Base-by-base conservation (phyloP, 1,140 invertebrate species). In the Plectrocnemia conspersa region DNA sequence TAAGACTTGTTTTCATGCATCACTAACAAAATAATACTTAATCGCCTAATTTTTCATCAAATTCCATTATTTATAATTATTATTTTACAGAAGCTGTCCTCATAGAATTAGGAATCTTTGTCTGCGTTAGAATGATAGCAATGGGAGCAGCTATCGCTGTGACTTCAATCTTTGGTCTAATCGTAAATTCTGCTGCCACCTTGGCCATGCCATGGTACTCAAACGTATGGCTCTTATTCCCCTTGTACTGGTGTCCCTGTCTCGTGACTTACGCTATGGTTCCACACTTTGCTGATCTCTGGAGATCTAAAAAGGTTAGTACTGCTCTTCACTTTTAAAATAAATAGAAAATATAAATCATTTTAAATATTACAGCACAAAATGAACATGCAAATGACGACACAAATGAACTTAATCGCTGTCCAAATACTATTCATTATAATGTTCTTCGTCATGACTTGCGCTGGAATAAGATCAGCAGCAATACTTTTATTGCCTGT, bases 401-500 rank as follows among this genome's bases (percentile, higher is more conserved):
- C 55, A n/a, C 59, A 61, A 36, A 10, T 61, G 25, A 58, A 61
- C 29, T 21, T 61, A 25, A 41, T 58, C 5, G 59, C 59, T 7
- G 16, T 23, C n/a, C 59, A 58, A 41, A 38, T 58, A 9, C 52
- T 52, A 13, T 61, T 45, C 55, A 15, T 53, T 3, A 1, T 58
- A 5, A 10, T 40, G 3, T 48, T 57, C 15, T 52, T 61, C 7
- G 21, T 52, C 1, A 33, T 55, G 23, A 61, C 59, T 2, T 54
- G 55, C 15, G 21, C 24, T 1, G 52, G 52, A 4, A 18, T 25
- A 1, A 25, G 55, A 13, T 61, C 59, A 2, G 32, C 59, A 1
- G 40, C 46, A 3, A 7, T 61, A 21, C 21, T 61, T 5, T 21
- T 61, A 21, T 5, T 55, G 10, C 46, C 48, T 7, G 52, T 61